phyloP scores from a whole-genome alignment of 1,140 invertebrate species.

The Drosophila biarmipes region DNA sequence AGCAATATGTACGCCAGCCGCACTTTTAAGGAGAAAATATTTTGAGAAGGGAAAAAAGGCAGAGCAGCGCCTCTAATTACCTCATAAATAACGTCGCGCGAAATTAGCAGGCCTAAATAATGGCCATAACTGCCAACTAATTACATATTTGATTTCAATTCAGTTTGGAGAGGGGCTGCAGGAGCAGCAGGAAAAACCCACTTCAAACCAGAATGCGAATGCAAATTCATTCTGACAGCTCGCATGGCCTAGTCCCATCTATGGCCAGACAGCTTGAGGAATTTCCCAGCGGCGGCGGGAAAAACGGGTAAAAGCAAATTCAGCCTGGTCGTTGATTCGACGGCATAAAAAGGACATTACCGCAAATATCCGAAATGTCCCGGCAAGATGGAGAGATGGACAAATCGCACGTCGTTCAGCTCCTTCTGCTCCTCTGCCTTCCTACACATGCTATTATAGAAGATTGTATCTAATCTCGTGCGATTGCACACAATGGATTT shows the following conservation, averaged over 20 bases:
- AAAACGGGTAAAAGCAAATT: constrained; percentile 40
- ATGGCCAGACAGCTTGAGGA: constrained; percentile 59
- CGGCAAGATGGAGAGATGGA: constrained; percentile 20
- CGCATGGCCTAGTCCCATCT: constrained; percentile 60
- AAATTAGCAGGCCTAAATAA: constrained; percentile 36
- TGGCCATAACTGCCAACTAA: constrained; percentile 64
- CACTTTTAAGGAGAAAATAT: constrained; percentile 31
- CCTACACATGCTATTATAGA: constrained; percentile 70
- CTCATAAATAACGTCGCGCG: constrained; percentile 65
- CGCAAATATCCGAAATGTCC: constrained; percentile 5
- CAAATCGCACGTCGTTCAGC: constrained; percentile 57
- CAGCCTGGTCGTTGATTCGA: constrained; percentile 43
- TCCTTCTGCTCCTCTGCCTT: constrained; percentile 1
- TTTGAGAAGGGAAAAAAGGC: constrained; percentile 14
- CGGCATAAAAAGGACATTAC: constrained; percentile 57
- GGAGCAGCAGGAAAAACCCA: constrained; percentile 8
- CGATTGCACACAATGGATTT: constrained; percentile 83
- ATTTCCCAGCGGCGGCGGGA: constrained; percentile 36
- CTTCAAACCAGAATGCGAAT: constrained; percentile 38
- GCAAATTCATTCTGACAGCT: constrained; percentile 68
- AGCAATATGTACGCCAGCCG: constrained; percentile 4
- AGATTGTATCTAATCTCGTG: constrained; percentile 82
- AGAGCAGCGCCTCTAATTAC: constrained; percentile 53
- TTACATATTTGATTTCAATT: constrained; percentile 80
- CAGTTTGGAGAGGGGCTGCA: constrained; percentile 6